These are phyloP conservation scores for Noctuana brunneofusca DNA, from an alignment of 2,888 invertebrate genomes.

Conservation along the genomic window DNA sequence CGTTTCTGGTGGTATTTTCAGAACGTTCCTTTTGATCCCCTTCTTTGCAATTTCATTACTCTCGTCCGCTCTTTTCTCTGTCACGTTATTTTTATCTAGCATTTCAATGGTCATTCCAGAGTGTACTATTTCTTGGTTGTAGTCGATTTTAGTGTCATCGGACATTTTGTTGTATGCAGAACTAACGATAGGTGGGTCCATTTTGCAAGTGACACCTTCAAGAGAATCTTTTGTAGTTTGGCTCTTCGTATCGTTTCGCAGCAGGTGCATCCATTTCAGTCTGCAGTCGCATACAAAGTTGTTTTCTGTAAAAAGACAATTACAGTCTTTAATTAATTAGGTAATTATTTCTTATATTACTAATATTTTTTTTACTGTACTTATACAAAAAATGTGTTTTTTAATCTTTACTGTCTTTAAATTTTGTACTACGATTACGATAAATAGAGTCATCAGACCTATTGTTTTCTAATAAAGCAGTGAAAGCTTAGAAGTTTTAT, in stretches of 20 bases:
- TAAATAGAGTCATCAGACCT: too few relatives aligned
- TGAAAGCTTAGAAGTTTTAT: too few relatives aligned
- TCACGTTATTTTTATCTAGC: slow-evolving; percentile 61
- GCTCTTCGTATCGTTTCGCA: slow-evolving; percentile 89
- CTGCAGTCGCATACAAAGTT: slow-evolving; percentile 92
- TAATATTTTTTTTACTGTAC: too few relatives aligned
- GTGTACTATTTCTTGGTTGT: slow-evolving; percentile 66
- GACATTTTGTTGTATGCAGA: slow-evolving; percentile 76
- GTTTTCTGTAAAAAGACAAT: slow-evolving; percentile 85
- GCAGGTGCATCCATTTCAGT: slow-evolving; percentile 89
- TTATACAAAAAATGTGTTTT: too few relatives aligned
- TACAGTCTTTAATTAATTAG: background rate
- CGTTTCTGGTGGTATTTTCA: slow-evolving; percentile 70
- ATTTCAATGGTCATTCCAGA: slow-evolving; percentile 68
- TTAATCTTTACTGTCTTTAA: too few relatives aligned
- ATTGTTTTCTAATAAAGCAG: too few relatives aligned
- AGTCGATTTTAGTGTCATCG: slow-evolving; percentile 59
- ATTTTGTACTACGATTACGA: too few relatives aligned
- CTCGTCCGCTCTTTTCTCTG: slow-evolving; percentile 52
- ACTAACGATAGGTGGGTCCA: slow-evolving; percentile 80
- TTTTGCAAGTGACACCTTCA: slow-evolving; percentile 87
- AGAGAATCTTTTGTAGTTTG: slow-evolving; percentile 86
- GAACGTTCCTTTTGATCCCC: slow-evolving; percentile 64
- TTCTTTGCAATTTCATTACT: slow-evolving; percentile 49
- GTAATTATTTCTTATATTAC: too few relatives aligned